Percentiles rank a stretch among this genome's conserved stretches.
phyloP scores from a whole-genome alignment of 2,113 vertebrate genomes.

The Alethe castanea region DNA sequence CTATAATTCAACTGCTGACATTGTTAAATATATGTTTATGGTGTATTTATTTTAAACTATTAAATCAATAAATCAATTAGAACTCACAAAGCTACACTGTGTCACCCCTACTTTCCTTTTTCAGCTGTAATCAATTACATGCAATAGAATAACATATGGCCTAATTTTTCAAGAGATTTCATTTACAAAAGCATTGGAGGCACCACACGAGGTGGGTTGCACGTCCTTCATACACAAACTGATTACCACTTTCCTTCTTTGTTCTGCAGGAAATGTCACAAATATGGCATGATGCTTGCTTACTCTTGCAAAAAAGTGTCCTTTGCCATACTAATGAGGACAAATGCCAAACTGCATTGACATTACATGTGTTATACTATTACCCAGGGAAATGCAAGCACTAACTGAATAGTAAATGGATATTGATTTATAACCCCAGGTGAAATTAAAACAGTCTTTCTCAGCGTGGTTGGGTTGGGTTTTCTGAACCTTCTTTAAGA shows the following conservation, averaged over 20 bases:
- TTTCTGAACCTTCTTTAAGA: not conserved
- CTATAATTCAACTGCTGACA: not conserved
- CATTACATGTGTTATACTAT: constrained; percentile 60
- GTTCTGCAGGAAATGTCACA: constrained; percentile 25
- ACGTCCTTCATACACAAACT: not conserved
- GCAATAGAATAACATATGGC: not conserved
- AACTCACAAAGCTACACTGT: not conserved
- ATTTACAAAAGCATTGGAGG: not conserved
- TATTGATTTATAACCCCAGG: constrained; percentile 73
- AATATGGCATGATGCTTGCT: constrained; percentile 36
- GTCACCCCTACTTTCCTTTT: not conserved
- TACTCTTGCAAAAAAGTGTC: constrained; percentile 61
- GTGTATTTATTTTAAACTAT: not conserved
- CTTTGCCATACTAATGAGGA: constrained; percentile 72
- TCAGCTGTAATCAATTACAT: not conserved
- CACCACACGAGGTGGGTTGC: not conserved
- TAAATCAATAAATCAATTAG: not conserved
- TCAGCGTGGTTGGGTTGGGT: not conserved
- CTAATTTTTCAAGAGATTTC: not conserved
- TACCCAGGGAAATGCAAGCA: constrained; percentile 66
- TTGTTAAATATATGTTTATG: not conserved
- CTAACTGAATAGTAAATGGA: constrained; percentile 66
- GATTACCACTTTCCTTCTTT: not conserved
- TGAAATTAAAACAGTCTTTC: constrained; percentile 65
- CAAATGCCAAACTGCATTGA: constrained; percentile 69